Evolutionary conservation across 2,797 vertebrate species (phyloP).

Genomic region (Sus cebifrons): DNA sequence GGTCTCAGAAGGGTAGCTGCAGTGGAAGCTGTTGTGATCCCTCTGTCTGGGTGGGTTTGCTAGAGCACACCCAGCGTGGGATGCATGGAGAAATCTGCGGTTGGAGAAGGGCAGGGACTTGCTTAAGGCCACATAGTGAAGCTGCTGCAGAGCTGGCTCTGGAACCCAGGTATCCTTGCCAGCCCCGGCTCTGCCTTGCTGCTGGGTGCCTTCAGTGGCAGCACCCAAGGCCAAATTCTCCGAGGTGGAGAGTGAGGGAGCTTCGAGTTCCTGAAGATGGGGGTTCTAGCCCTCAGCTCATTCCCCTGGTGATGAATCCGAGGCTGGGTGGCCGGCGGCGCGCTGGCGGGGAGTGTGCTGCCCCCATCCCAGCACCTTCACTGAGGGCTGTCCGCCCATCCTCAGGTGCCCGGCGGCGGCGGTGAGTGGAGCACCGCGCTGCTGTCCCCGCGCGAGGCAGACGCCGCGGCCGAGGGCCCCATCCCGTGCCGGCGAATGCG

Average conservation of each 20-base stretch:
- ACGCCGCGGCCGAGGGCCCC: constrained; percentile 91
- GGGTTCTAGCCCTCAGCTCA: neutral
- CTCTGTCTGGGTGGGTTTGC: neutral
- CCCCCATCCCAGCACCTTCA: neutral
- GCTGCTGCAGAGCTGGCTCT: neutral
- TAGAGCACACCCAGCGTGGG: neutral
- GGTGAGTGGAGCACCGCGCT: constrained; percentile 96
- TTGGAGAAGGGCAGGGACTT: neutral
- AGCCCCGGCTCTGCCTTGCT: neutral
- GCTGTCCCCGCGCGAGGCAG: constrained; percentile 92
- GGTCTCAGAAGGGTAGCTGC: neutral
- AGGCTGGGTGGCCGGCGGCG: neutral
- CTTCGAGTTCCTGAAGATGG: neutral
- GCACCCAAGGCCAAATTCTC: neutral
- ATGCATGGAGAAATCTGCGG: neutral
- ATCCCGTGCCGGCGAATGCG: constrained; percentile 99
- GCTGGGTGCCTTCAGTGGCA: neutral
- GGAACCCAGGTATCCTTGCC: neutral
- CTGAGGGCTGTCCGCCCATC: constrained; percentile 18
- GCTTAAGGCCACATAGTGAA: neutral
- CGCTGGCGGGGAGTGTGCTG: neutral
- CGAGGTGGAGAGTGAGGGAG: neutral
- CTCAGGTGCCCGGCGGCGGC: constrained; percentile 95
- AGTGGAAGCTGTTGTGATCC: neutral
- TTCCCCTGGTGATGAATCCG: neutral